Evolutionary conservation across 2,797 vertebrate species (phyloP).

Genomic region (Catamblyrhynchus diadema): DNA sequence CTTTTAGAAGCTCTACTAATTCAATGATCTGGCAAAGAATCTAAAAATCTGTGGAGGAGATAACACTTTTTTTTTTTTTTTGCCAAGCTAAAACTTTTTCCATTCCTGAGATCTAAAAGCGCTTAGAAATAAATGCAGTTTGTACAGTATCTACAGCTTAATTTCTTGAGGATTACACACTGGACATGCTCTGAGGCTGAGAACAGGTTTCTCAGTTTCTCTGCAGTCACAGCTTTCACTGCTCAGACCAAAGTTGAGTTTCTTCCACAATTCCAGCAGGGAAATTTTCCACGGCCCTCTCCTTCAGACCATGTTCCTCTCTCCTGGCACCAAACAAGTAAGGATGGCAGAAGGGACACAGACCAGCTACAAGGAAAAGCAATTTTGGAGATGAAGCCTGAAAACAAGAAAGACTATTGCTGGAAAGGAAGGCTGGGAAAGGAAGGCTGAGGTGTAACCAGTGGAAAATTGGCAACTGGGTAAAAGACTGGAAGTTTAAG

Average conservation of each 20-base stretch:
- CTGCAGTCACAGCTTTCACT: neutral
- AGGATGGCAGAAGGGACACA: neutral
- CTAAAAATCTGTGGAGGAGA: neutral
- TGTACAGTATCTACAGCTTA: slow-evolving; percentile 2
- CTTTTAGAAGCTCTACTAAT: neutral
- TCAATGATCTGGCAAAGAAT: neutral
- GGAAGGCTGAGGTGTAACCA: neutral
- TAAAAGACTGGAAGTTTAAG: neutral
- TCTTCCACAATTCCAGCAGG: neutral
- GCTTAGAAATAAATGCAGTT: neutral
- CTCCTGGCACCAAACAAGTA: neutral
- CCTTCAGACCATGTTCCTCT: neutral
- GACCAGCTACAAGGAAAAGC: neutral
- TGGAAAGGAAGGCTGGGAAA: neutral
- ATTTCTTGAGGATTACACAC: slow-evolving; percentile 25
- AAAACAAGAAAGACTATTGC: neutral
- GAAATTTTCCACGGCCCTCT: neutral
- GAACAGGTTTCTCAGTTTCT: neutral
- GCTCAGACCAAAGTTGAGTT: neutral
- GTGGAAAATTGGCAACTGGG: neutral
- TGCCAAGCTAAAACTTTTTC: neutral
- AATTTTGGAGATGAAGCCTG: neutral
- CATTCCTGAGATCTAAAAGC: neutral
- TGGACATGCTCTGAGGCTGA: neutral
- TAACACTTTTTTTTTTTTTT: neutral